Evolutionary conservation across 2,888 invertebrate species (phyloP).

Genomic region (Acanthopleura granulata): DNA sequence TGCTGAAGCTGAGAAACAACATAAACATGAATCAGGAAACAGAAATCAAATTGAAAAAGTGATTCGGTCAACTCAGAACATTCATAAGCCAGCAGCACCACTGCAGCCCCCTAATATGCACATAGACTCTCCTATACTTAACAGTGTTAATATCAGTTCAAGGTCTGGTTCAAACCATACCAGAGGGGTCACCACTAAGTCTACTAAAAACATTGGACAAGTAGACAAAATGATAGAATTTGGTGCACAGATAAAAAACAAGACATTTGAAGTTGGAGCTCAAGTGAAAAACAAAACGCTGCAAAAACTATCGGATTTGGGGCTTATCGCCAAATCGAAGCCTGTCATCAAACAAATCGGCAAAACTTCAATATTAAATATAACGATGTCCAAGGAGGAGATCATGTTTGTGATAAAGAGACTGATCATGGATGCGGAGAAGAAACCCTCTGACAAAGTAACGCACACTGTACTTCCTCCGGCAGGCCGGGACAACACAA

Average conservation of each 20-base stretch:
- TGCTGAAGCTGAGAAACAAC: too few relatives aligned
- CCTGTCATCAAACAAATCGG: conserved; percentile 28
- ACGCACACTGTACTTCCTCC: too few relatives aligned
- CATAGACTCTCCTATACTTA: not conserved
- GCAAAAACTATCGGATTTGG: conserved; percentile 51
- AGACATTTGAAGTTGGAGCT: conserved; percentile 39
- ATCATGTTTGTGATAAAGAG: conserved; percentile 14
- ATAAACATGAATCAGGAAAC: not conserved
- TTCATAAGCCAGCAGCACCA: not conserved
- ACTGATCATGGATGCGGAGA: conserved; percentile 1
- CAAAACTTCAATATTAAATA: conserved; percentile 8
- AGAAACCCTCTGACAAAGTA: not conserved
- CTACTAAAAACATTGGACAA: not conserved
- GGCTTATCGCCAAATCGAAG: conserved; percentile 39
- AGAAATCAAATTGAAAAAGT: not conserved
- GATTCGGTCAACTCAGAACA: not conserved
- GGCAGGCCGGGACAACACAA: not conserved
- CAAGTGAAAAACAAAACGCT: conserved; percentile 57
- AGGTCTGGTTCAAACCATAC: not conserved
- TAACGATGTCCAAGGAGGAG: conserved; percentile 18
- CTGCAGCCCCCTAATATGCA: not conserved
- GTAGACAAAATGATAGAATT: conserved; percentile 4
- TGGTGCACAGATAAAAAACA: conserved; percentile 8
- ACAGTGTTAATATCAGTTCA: not conserved
- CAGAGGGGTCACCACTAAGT: not conserved